A percentile compares a stretch with the other conserved stretches of the same genome.
phyloP scores from a whole-genome alignment of 2,113 vertebrate species.

The Hepsetus odoe region DNA sequence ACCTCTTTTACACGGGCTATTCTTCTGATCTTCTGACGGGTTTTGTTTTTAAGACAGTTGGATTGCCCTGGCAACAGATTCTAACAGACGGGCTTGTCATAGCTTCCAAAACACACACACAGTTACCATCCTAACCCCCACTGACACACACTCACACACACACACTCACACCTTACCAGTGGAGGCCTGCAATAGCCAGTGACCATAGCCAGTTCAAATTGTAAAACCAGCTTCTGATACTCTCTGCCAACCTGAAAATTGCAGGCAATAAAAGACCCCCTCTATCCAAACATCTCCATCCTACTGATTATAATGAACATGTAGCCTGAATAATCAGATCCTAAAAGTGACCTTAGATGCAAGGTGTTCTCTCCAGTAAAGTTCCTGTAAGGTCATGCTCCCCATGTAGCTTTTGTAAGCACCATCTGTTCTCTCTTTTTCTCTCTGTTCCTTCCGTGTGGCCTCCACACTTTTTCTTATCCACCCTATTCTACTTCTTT shows the following conservation, averaged over 20 bases:
- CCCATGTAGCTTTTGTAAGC: constrained; percentile 9
- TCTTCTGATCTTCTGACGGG: constrained; percentile 3
- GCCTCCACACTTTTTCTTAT: constrained; percentile 5
- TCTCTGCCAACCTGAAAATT: background rate
- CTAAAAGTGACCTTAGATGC: background rate
- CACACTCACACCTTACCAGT: constrained; percentile 5
- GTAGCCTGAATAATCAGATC: background rate
- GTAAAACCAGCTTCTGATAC: background rate
- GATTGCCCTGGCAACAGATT: constrained; percentile 51
- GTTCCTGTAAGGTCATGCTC: constrained; percentile 23
- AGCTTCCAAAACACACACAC: constrained; percentile 11
- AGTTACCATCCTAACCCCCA: background rate
- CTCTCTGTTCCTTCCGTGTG: background rate
- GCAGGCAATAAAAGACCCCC: background rate
- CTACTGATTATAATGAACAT: background rate
- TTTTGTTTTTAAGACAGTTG: constrained; percentile 39
- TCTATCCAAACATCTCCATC: background rate
- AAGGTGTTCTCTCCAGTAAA: background rate
- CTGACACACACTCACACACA: constrained; percentile 6
- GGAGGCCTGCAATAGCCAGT: background rate
- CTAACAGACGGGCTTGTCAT: constrained; percentile 35
- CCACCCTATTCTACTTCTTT: constrained; percentile 12
- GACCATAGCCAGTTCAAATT: background rate
- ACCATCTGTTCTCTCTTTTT: constrained; percentile 33
- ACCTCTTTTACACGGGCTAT: no score